Base-by-base conservation (phyloP, 1,140 invertebrate genomes). In the Ruditapes philippinarum region DNA sequence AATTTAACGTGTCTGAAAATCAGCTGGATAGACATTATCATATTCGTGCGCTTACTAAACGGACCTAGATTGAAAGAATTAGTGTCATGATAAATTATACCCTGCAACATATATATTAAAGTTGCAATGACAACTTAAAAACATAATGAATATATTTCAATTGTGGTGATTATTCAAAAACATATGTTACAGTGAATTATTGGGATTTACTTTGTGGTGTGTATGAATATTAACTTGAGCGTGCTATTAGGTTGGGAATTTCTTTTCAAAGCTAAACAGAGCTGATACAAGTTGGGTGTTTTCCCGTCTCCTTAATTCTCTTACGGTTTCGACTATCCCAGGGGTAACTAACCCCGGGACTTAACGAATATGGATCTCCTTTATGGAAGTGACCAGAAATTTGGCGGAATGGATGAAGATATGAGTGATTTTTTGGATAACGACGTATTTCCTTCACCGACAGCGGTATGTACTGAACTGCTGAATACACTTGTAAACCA, bases 291-390 rank as follows among this genome's bases (percentile, higher is more conserved):
- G 70, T 62, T 78, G 85, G 85, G 85, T 79, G 85, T 79, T 88
- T 87, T 60, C 85, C 85, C 49, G 49, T 68, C 45, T 80, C 83
- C 54, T 33, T 45, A 33, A 80, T 70, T 65, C 31, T 78, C 74
- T 89, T 51, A 85, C 90, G 91, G 80, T 90, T 82, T 87, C 91
- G 92, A 90, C 92, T 91, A 89, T 91, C 92, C 91, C 91, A 91
- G 91, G 92, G 93, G 92, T 91, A 90, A 92, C 81, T 90, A 86
- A 82, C 87, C 89, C 92, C 84, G 91, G 94, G 94, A 93, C 92
- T 84, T 89, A 83, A 88, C 91, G 92, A 94, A 92, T 89, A 94
- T 94, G 94, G 94, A 94, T 92, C 65, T 94, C 83, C 94, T 94
- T 81, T 94, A 93, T 89, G 94, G 92, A 93, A 93, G 91, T 90